Base-by-base conservation (phyloP, 2,888 invertebrate species). In the Camptogramma bilineatum region DNA sequence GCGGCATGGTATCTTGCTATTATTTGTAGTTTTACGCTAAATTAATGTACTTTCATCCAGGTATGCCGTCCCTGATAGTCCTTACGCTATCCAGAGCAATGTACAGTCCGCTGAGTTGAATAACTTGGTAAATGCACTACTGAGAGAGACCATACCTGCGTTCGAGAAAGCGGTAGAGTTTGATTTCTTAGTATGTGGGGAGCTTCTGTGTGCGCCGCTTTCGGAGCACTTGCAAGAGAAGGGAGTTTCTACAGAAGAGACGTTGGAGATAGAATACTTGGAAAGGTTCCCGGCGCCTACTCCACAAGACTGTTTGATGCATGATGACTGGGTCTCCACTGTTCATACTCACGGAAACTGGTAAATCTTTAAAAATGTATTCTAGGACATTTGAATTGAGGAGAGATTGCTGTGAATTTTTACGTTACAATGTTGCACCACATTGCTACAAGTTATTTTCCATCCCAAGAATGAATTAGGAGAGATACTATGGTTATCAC, bases 291-390 rank as follows among this genome's bases (percentile, higher is more conserved):
- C 98, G 10, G 96, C 99, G 0, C 99, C 99, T 0, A 95, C 97
- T 78, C 99, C 99, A 0, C 96, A 98, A 82, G 97, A 98, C 84
- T 97, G 98, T 82, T 93, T 99, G 71, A 94, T 97, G 84, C 99
- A 99, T 79, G 98, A 99, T 88, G 99, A 99, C 84, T 99, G 99
- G 99, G 98, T 99, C n/a, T 96, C 98, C 18, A 95, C 97, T 48
- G 96, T 98, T 0, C 95, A 96, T 74, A 94, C 95, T 46, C 90
- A 94, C 67, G 94, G 94, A 46, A 95, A 95, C 81, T 97, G 96
- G 96, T 96, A 69, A 56, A 2, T 31, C 1, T 19, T 50, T 50
- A 8, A 3, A 16, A 17, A 51, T 28, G 4, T 39, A 13, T 39
- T 10, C 9, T 39, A 13, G 13, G 28, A 28, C 28, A 28, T 28